phyloP scores from a whole-genome alignment of 2,113 vertebrate species.

The Upupa epops region DNA sequence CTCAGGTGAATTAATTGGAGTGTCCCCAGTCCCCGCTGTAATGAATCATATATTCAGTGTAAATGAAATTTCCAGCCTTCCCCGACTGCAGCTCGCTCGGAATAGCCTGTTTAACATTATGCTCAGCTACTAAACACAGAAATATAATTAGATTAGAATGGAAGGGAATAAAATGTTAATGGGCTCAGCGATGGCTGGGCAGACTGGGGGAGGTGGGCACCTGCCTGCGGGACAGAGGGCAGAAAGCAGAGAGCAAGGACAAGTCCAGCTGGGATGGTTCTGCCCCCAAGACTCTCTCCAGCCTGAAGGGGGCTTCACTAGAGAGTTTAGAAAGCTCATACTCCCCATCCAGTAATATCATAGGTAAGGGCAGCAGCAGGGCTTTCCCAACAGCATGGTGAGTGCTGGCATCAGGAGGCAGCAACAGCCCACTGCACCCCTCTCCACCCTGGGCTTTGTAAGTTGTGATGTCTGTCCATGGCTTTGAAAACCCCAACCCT shows the following conservation, averaged over 20 bases:
- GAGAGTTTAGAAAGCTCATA: background rate
- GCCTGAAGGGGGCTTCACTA: background rate
- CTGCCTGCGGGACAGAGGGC: background rate
- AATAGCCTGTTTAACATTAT: conserved; percentile 22
- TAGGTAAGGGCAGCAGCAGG: background rate
- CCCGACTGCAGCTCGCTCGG: conserved; percentile 26
- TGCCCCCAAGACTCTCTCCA: background rate
- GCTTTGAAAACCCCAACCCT: background rate
- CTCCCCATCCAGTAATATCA: background rate
- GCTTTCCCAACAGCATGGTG: background rate
- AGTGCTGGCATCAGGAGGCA: background rate
- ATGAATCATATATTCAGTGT: conserved; percentile 44
- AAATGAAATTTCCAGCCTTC: conserved; percentile 58
- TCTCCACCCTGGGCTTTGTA: background rate
- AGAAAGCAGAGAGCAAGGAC: no score
- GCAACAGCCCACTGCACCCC: background rate
- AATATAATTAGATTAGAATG: conserved; percentile 55
- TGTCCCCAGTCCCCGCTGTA: conserved; percentile 12
- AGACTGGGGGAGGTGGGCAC: background rate
- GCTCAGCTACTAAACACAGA: conserved; percentile 33
- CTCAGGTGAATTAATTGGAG: background rate
- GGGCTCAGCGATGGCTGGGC: background rate
- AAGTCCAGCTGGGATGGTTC: background rate
- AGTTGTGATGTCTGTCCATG: background rate
- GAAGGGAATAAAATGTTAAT: background rate